Percentiles rank a stretch among this genome's conserved stretches.
Conservation (phyloP, 2,797 vertebrate species). For the Rhabdophis nuchalis region DNA sequence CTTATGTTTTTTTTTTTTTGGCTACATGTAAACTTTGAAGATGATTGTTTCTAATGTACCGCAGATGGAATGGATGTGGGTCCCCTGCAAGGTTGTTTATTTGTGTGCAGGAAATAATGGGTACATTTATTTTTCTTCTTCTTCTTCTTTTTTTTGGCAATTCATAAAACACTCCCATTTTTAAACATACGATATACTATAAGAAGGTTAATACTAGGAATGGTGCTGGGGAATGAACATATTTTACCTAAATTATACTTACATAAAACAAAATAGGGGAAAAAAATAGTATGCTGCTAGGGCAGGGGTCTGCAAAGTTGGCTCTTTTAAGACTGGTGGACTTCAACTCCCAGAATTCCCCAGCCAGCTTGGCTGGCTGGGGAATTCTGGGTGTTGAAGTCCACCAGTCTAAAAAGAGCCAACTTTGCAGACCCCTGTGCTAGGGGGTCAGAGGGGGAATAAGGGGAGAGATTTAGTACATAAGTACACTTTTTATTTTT, state of each 20-base stretch:
- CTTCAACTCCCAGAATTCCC: too few relatives aligned
- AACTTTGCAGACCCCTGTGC: too few relatives aligned
- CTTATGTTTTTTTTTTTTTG: constrained; percentile 75
- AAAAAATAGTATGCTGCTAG: constrained; percentile 91
- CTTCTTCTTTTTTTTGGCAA: constrained; percentile 76
- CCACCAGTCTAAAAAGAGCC: too few relatives aligned
- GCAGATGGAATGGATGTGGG: not conserved
- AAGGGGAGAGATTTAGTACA: constrained; percentile 87
- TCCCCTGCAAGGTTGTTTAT: not conserved
- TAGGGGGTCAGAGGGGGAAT: constrained; percentile 68
- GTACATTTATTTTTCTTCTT: constrained; percentile 49
- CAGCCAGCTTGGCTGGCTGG: too few relatives aligned
- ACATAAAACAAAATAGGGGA: constrained; percentile 75
- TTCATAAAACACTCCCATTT: constrained; percentile 83
- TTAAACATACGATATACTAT: constrained; percentile 78
- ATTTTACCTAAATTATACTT: constrained; percentile 87
- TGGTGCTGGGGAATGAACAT: constrained; percentile 86
- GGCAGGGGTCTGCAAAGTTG: too few relatives aligned
- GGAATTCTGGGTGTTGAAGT: too few relatives aligned
- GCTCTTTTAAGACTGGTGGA: too few relatives aligned
- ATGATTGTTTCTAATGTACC: constrained; percentile 2
- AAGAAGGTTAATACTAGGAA: constrained; percentile 93
- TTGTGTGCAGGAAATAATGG: not conserved
- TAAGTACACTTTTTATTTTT: constrained; percentile 85
- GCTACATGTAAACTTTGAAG: constrained; percentile 87